Base-by-base conservation (phyloP, 2,113 vertebrate species). In the Ictalurus furcatus region DNA sequence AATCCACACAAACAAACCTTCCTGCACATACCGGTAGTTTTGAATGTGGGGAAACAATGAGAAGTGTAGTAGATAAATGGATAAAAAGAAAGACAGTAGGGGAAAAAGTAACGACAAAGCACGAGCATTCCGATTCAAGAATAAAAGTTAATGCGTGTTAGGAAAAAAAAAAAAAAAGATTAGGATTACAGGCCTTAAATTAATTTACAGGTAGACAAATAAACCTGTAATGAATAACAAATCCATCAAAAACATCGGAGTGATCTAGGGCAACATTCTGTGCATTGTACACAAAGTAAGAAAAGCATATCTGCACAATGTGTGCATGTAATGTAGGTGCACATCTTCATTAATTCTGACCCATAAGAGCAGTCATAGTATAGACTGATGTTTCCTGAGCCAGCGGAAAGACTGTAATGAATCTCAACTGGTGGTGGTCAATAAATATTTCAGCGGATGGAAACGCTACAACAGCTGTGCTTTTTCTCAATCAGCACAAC, bases 21-120 rank as follows among this genome's bases (percentile, higher is more conserved):
- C 34, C 6, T 21, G 34, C 59, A 90, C 81, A 76, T 88, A 91
- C 89, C 84, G 65, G 87, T 88, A 90, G 89, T 87, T 69, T 78
- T 78, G 79, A 86, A 59, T 85, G 73, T 8, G 56, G 8, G 2
- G 28, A 78, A 40, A 59, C 58, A 12, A 69, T 2, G 86, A 84
- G 40, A 74, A 65, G 83, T n/a, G 58, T 88, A 63, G 85, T 19
- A 21, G 34, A 48, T 17, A 63, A 58, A 81, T 25, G 34, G 2
- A 48, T 48, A 67, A 9, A 23, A 48, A 54, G 59, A 37, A 19
- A 74, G 30, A 28, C 21, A 56, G 63, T 58, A 37, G 3, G 48
- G 25, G 4, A 6, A 56, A 81, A 28, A 69, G 8, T 69, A n/a
- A 54, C 8, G 23, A 14, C 37, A 81, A 28, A 87, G 58, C 7